Base-by-base conservation (phyloP, 2,888 invertebrate species). In the Gonocerus acuteangulatus region DNA sequence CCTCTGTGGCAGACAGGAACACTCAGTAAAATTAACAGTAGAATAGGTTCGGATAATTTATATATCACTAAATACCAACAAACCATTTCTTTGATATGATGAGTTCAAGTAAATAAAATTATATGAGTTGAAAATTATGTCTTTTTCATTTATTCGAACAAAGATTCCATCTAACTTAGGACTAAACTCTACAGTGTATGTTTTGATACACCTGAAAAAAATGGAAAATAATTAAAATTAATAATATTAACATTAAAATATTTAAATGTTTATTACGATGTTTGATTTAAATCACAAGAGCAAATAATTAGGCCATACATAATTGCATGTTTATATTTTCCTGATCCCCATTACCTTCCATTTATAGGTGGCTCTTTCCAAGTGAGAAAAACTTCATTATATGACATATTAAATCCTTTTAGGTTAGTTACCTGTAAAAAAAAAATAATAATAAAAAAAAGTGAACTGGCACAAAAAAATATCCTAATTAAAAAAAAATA, bases 291-390 rank as follows among this genome's bases (percentile, higher is more conserved):
- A n/a, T n/a, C n/a, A n/a, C n/a, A n/a, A n/a, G n/a, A n/a, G n/a
- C n/a, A n/a, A n/a, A n/a, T n/a, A n/a, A n/a, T n/a, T n/a, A 6
- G 32, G 32, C 32, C 11, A 32, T 32, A 32, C 32, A 9, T 32
- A 11, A 32, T 9, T 32, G 32, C n/a, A n/a, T n/a, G n/a, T n/a
- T n/a, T n/a, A n/a, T n/a, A n/a, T n/a, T n/a, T n/a, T n/a, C n/a
- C n/a, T n/a, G n/a, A n/a, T n/a, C n/a, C n/a, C n/a, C 4, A n/a
- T 68, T 68, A 74, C 74, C 70, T 70, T n/a, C 70, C 68, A 48
- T 64, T 56, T 34, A 71, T 68, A 11, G 16, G 22, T 1, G 19
- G 42, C 13, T 54, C 18, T 44, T 54, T 54, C 54, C 54, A 54
- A 15, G 11, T 54, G 2, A 54, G 44, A 6, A 42, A 42, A 22